Conservation (phyloP, 2,888 invertebrate genomes). For the Girardia tigrina region DNA sequence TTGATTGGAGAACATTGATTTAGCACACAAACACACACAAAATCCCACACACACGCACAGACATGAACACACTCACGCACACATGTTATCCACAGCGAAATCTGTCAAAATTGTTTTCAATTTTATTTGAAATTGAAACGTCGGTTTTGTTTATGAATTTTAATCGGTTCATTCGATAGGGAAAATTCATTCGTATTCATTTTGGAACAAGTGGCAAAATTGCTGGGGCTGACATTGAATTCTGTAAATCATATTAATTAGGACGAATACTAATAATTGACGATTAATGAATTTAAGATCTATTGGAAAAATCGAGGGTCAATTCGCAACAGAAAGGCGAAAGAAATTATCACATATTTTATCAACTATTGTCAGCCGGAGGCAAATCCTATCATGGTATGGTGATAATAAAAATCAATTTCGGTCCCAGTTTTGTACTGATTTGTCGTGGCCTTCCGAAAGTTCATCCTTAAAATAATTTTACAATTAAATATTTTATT, state of each 20-base stretch:
- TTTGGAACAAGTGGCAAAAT: conserved; percentile 96
- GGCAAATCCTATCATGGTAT: conserved; percentile 35
- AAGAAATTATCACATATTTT: conserved; percentile 99
- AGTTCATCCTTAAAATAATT: too few relatives aligned
- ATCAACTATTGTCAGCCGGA: conserved; percentile 57
- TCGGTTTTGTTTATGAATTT: too few relatives aligned
- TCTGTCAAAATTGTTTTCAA: too few relatives aligned
- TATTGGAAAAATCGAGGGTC: conserved; percentile 99
- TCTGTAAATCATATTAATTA: conserved; percentile 71
- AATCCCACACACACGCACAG: background rate
- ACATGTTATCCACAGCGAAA: background rate
- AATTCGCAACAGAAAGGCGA: conserved; percentile 88
- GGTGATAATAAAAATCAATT: background rate
- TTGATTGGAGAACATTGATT: background rate
- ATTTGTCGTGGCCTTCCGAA: too few relatives aligned
- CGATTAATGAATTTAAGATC: conserved; percentile 57
- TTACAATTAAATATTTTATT: too few relatives aligned
- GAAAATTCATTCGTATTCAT: conserved; percentile 99
- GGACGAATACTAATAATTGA: background rate
- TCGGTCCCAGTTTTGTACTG: too few relatives aligned
- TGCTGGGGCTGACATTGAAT: conserved; percentile 99
- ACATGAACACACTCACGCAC: background rate
- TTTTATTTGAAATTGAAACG: too few relatives aligned
- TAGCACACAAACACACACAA: background rate
- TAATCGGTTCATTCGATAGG: conserved; percentile 59